These are phyloP conservation scores for Adela reaumurella DNA, from an alignment of 2,888 invertebrate species.

Conservation along the genomic window DNA sequence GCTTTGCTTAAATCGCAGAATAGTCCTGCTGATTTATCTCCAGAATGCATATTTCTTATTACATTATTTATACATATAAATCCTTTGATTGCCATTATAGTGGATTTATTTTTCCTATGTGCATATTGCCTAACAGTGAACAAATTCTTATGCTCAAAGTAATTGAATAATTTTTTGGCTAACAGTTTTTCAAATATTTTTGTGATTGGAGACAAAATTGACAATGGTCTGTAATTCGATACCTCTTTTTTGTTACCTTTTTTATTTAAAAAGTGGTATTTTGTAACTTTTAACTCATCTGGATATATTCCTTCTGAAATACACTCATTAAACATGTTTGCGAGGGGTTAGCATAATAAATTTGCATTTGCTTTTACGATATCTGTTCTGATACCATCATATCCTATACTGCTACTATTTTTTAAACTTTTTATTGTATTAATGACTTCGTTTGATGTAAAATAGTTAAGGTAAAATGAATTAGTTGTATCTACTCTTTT, in stretches of 20 bases:
- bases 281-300: no score
- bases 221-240: constrained; percentile 4
- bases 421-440: not conserved
- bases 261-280: constrained; percentile 3
- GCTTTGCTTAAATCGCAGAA: not conserved
- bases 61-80: not conserved
- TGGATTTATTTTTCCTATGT: not conserved
- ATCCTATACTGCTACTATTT: not conserved
- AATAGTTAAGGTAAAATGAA: not conserved
- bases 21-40: not conserved
- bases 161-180: not conserved
- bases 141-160: not conserved
- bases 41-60: not conserved
- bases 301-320: not conserved
- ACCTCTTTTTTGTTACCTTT: constrained; percentile 1
- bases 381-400: not conserved
- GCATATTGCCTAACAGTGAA: not conserved
- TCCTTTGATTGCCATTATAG: not conserved
- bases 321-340: not conserved
- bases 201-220: constrained; percentile 2
- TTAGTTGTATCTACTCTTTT: not conserved
- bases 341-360: not conserved
- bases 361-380: not conserved
- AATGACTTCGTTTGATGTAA: not conserved
- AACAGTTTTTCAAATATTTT: constrained; percentile 12